phyloP scores from a whole-genome alignment of 1,140 invertebrate species.

The Drosophila pandora region DNA sequence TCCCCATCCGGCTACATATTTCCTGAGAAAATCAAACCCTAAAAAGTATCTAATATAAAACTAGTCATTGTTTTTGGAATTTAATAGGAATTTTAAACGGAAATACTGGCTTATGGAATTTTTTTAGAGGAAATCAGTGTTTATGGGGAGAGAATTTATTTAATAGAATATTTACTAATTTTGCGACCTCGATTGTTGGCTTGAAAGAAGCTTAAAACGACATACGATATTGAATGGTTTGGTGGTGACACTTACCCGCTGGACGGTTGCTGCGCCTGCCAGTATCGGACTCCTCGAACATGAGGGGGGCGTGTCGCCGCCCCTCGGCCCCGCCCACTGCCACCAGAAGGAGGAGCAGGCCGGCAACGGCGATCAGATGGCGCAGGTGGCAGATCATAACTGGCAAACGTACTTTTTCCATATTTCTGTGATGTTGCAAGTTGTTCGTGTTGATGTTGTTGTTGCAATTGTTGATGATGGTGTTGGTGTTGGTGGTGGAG shows the following conservation, averaged over 20 bases:
- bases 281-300: slow-evolving; percentile 77
- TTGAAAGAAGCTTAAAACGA: not conserved
- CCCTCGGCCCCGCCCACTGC: slow-evolving; percentile 54
- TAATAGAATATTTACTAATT: slow-evolving; percentile 5
- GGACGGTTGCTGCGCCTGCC: slow-evolving; percentile 77
- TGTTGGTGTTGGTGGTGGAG: slow-evolving; percentile 3
- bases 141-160: not conserved
- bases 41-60: not conserved
- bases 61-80: not conserved
- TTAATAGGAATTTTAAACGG: not conserved
- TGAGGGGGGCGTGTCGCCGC: slow-evolving; percentile 74
- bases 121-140: not conserved
- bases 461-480: not conserved
- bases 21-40: not conserved
- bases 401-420: not conserved
- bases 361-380: slow-evolving; percentile 65
- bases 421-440: not conserved
- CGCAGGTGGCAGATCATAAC: slow-evolving; percentile 35
- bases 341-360: slow-evolving; percentile 54
- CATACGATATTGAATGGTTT: slow-evolving; percentile 18
- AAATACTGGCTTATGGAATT: not conserved
- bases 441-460: not conserved
- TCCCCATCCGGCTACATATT: not conserved
- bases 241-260: slow-evolving; percentile 72
- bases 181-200: slow-evolving; percentile 11